phyloP scores from a whole-genome alignment of 2,797 vertebrate genomes.

The Malacoctenus gilli region DNA sequence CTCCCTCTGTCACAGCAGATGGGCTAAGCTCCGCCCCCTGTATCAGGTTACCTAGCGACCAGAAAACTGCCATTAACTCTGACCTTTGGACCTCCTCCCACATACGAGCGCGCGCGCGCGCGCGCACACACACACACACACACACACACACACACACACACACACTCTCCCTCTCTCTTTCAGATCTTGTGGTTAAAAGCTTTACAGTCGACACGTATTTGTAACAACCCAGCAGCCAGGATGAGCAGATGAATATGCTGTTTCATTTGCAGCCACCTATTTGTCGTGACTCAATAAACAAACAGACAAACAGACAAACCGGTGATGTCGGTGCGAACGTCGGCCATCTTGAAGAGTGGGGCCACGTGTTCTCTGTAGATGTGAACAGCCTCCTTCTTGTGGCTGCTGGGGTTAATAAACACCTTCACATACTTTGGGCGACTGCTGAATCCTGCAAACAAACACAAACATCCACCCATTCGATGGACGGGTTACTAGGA shows the following conservation, averaged over 20 bases:
- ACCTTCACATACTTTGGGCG: constrained; percentile 89
- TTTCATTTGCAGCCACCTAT: background rate
- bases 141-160: constrained; percentile 24
- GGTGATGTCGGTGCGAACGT: constrained; percentile 86
- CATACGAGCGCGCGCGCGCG: constrained; percentile 32
- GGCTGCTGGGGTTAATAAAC: constrained; percentile 92
- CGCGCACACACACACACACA: constrained; percentile 20
- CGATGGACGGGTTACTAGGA: too few relatives aligned
- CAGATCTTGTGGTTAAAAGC: constrained; percentile 10
- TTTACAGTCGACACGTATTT: background rate
- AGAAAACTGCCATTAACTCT: constrained; percentile 69
- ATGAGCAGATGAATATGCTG: background rate
- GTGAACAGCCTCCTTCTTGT: constrained; percentile 88
- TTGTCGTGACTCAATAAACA: background rate
- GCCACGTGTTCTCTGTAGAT: constrained; percentile 90
- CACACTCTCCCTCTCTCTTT: constrained; percentile 13
- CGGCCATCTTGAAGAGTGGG: constrained; percentile 92
- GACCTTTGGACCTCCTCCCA: constrained; percentile 66
- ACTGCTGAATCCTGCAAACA: constrained; percentile 40
- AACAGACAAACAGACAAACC: constrained; percentile 39
- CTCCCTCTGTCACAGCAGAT: constrained; percentile 69
- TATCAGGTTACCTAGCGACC: constrained; percentile 72
- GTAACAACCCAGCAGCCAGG: background rate
- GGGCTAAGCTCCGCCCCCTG: constrained; percentile 55
- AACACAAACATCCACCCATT: constrained; percentile 19